Conservation (phyloP, 2,888 invertebrate genomes). For the Lathronympha strigana region DNA sequence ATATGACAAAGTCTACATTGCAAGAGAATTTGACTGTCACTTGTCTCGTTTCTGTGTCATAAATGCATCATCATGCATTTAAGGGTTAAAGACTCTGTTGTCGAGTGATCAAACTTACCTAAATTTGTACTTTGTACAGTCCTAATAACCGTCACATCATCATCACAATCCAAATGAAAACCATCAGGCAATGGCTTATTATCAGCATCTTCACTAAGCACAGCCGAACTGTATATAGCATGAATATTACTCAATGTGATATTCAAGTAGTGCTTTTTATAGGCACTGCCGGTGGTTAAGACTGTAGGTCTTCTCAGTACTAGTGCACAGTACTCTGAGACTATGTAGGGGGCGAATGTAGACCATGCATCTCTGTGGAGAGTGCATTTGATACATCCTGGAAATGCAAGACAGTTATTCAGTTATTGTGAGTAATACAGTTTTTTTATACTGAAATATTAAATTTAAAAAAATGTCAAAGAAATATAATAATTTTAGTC, state of each 20-base stretch:
- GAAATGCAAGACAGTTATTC: conserved; percentile 46
- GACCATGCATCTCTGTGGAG: conserved; percentile 80
- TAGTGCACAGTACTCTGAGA: conserved; percentile 71
- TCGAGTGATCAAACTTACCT: conserved; percentile 56
- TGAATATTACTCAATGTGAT: conserved; percentile 75
- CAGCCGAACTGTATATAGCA: conserved; percentile 70
- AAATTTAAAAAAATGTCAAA: no score
- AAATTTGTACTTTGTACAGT: conserved; percentile 52
- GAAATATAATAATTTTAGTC: no score
- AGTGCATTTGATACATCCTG: conserved; percentile 77
- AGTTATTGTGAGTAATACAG: background rate
- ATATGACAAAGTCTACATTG: no score
- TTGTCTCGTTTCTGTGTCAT: no score
- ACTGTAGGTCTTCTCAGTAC: conserved; percentile 74
- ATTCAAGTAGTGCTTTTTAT: conserved; percentile 76
- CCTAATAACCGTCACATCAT: conserved; percentile 69
- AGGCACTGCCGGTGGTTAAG: conserved; percentile 74
- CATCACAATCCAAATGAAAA: conserved; percentile 60
- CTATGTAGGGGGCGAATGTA: conserved; percentile 70
- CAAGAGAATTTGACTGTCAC: no score
- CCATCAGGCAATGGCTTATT: conserved; percentile 61
- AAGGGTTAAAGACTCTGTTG: no score
- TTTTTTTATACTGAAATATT: background rate
- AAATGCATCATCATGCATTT: no score
- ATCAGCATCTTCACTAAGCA: conserved; percentile 54